These are phyloP conservation scores for Aphelocoma coerulescens DNA, from an alignment of 2,113 vertebrate species.

Conservation along the genomic window DNA sequence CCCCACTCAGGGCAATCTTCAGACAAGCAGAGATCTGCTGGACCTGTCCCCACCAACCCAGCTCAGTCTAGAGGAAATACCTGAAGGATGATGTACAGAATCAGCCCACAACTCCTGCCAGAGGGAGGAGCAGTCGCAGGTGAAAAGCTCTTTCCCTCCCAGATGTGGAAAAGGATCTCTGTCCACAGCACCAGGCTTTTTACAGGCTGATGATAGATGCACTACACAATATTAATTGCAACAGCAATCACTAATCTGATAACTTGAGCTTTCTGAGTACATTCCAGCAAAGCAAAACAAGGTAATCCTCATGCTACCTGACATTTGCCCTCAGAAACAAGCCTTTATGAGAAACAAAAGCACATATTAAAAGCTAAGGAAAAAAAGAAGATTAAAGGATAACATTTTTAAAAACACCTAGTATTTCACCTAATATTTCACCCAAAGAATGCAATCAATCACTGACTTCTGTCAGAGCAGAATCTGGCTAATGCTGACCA, in stretches of 20 bases:
- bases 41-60: background rate
- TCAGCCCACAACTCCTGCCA: background rate
- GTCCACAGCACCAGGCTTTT: background rate
- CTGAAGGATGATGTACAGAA: background rate
- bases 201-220: background rate
- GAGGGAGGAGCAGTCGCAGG: constrained; percentile 44
- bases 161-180: background rate
- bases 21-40: background rate
- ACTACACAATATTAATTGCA: constrained; percentile 33
- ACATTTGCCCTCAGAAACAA: constrained; percentile 26
- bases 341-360: background rate
- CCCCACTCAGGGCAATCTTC: background rate
- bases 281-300: constrained; percentile 40
- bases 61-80: background rate
- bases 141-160: background rate
- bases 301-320: constrained; percentile 9
- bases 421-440: background rate
- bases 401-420: background rate
- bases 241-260: background rate
- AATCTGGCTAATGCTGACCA: background rate
- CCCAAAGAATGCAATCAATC: background rate
- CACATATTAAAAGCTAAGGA: background rate
- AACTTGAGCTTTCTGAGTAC: background rate
- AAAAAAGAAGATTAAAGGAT: constrained; percentile 19
- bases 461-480: background rate